Conservation (phyloP, 2,113 vertebrate genomes). For the Catharus minimus region DNA sequence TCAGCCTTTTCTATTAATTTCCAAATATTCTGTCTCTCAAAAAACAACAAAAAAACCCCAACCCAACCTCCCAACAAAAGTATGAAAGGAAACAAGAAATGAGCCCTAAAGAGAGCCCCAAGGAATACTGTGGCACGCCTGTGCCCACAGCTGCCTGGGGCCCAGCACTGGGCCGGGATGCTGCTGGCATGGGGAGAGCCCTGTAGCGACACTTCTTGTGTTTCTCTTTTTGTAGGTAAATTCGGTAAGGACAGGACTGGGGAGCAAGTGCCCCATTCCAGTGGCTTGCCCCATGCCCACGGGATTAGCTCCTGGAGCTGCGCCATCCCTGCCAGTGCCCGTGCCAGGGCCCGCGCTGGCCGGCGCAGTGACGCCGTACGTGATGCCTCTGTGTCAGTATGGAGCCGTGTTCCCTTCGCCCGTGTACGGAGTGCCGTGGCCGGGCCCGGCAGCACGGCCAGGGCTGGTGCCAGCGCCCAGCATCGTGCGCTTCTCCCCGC, state of each 20-base stretch:
- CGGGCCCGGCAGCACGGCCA: constrained; percentile 55
- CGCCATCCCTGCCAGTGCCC: constrained; percentile 63
- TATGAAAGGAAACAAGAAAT: not conserved
- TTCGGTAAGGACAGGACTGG: constrained; percentile 62
- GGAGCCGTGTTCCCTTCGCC: constrained; percentile 72
- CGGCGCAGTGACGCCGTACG: constrained; percentile 63
- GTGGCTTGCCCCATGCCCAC: constrained; percentile 76
- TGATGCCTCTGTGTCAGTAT: constrained; percentile 74
- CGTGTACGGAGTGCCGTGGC: constrained; percentile 79
- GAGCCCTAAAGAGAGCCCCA: not conserved
- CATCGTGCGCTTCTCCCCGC: constrained; percentile 53
- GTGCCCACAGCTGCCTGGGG: not conserved
- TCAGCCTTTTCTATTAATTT: not conserved
- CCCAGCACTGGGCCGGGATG: fast-evolving
- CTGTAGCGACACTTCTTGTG: constrained; percentile 26
- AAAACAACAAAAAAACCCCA: too few relatives aligned
- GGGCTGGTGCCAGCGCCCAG: constrained; percentile 60
- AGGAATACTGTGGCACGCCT: fast-evolving
- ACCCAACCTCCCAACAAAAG: not conserved
- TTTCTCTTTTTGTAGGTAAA: constrained; percentile 70
- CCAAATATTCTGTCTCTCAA: not conserved
- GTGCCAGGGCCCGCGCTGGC: constrained; percentile 69
- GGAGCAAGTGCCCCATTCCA: constrained; percentile 72
- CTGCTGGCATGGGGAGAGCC: not conserved
- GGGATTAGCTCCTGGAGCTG: constrained; percentile 67